Percentiles rank a stretch among this genome's conserved stretches.
Evolutionary conservation across 2,797 vertebrate genomes (phyloP).

Genomic region (Cryptoprocta ferox): DNA sequence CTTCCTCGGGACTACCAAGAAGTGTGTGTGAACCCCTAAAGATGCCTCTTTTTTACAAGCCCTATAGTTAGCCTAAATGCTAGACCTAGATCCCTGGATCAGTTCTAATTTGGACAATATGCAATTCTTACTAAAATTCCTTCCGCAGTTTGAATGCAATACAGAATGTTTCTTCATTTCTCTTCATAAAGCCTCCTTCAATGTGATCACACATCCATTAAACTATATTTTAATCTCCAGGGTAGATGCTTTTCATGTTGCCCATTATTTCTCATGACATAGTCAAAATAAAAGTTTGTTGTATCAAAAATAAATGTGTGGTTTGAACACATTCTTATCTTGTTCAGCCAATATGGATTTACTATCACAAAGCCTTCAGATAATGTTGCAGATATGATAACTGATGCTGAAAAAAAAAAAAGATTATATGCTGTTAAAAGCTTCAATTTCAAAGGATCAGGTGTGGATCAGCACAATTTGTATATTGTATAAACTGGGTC

Average conservation of each 20-base stretch:
- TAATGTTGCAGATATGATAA: conserved; percentile 45
- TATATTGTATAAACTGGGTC: background rate
- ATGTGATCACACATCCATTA: conserved; percentile 12
- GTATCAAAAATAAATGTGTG: conserved; percentile 52
- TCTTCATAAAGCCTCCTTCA: conserved; percentile 16
- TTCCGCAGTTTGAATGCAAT: background rate
- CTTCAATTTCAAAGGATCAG: conserved; percentile 43
- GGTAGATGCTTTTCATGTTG: background rate
- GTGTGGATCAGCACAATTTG: background rate
- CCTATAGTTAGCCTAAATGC: background rate
- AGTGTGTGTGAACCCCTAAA: conserved; percentile 71
- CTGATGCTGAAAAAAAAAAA: background rate
- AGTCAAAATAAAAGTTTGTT: conserved; percentile 48
- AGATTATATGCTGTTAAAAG: background rate
- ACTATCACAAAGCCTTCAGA: conserved; percentile 30
- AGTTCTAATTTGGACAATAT: conserved; percentile 54
- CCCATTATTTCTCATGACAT: conserved; percentile 49
- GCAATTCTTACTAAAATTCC: conserved; percentile 34
- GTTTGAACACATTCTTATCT: conserved; percentile 45
- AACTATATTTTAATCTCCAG: conserved; percentile 50
- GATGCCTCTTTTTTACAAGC: conserved; percentile 65
- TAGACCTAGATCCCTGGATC: conserved; percentile 25
- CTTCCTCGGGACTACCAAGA: conserved; percentile 74
- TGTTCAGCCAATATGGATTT: conserved; percentile 44
- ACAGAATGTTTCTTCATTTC: background rate